These are phyloP conservation scores for Globicephala melas DNA, from an alignment of 2,113 vertebrate species.

Conservation along the genomic window DNA sequence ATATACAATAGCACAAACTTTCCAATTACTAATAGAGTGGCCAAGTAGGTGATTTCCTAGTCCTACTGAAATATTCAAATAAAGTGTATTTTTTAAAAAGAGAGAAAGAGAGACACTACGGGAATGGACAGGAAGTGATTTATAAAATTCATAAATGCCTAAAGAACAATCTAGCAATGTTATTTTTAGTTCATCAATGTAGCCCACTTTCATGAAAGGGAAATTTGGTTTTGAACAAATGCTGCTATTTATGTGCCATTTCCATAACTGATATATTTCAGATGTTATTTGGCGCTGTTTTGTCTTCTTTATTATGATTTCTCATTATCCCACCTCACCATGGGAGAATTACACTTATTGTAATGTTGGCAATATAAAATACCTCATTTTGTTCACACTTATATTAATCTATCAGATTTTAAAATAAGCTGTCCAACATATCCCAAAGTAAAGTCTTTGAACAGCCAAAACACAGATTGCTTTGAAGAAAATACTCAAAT, in stretches of 20 bases:
- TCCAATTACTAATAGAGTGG: slow-evolving; percentile 15
- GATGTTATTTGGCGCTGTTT: neutral
- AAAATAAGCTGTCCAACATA: neutral
- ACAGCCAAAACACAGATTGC: neutral
- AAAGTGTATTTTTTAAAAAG: slow-evolving; percentile 7
- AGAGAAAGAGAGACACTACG: neutral
- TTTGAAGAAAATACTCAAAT: neutral
- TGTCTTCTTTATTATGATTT: neutral
- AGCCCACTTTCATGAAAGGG: neutral
- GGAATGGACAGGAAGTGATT: slow-evolving; percentile 3
- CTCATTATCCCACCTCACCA: neutral
- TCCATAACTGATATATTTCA: neutral
- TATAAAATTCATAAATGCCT: neutral
- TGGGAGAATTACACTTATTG: neutral
- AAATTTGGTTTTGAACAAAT: neutral
- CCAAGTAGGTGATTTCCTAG: neutral
- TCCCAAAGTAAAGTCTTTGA: neutral
- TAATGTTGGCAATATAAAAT: slow-evolving; percentile 11
- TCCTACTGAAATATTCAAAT: neutral
- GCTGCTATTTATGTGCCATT: neutral
- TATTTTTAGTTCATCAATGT: neutral
- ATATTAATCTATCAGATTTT: slow-evolving; percentile 20
- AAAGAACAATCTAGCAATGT: slow-evolving; percentile 40
- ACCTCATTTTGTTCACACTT: neutral
- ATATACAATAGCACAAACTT: neutral